Conservation (phyloP, 2,113 vertebrate species). For the Sula dactylatra region DNA sequence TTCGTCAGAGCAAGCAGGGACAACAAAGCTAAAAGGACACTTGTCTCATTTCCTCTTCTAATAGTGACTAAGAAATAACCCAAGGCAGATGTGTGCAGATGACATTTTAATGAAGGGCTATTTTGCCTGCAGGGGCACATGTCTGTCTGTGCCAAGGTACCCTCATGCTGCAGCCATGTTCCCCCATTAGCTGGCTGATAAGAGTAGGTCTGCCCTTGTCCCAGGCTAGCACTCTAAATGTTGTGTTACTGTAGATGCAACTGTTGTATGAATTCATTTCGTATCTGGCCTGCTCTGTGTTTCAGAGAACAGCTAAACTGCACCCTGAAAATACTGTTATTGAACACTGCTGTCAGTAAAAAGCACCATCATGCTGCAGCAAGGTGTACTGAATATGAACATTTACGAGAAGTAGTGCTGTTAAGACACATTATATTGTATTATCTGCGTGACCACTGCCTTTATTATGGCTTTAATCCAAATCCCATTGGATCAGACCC, state of each 20-base stretch:
- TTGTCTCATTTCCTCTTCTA: not conserved
- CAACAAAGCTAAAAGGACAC: not conserved
- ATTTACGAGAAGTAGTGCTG: not conserved
- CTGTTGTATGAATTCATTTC: not conserved
- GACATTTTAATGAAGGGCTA: not conserved
- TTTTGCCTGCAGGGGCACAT: not conserved
- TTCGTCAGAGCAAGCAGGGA: not conserved
- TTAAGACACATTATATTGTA: not conserved
- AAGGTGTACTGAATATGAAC: fast-evolving
- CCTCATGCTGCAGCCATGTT: fast-evolving
- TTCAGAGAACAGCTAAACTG: not conserved
- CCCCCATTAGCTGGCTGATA: fast-evolving
- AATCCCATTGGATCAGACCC: fast-evolving
- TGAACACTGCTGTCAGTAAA: not conserved
- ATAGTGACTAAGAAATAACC: not conserved
- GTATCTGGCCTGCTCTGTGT: too few species aligned
- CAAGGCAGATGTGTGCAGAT: not conserved
- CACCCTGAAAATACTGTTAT: not conserved
- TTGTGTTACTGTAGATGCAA: too few species aligned
- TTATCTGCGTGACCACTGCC: not conserved
- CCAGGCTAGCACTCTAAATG: not conserved
- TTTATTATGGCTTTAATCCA: not conserved
- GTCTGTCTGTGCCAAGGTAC: not conserved
- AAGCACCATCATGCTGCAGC: not conserved
- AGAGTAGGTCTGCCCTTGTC: not conserved